Base-by-base conservation (phyloP, 23 tunicate genomes). In the Aplidium turbinatum region DNA sequence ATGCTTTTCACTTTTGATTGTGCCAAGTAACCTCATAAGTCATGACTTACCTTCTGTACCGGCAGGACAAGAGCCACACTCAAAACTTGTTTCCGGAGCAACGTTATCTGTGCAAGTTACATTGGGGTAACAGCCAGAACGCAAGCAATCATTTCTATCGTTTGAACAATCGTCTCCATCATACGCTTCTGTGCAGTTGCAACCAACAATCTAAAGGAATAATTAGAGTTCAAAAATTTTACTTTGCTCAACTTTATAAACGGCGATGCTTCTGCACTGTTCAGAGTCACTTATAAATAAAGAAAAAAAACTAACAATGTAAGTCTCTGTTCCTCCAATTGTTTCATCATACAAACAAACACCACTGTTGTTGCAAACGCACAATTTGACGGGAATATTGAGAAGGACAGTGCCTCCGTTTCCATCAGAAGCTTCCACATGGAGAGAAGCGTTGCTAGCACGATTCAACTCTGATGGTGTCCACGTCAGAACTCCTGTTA, bases 121-220 rank as follows among this genome's bases (percentile, higher is more conserved):
- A 30, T 38, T 34, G 1, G 74, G 22, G 57, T 58, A 78, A 51
- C 92, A 85, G 28, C 69, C 78, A 5, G 68, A 55, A 0, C 18
- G 33, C 30, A 6, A 38, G 47, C 92, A 85, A 13, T 48, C 92
- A 78, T 85, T 60, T 36, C 75, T 47, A 58, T 85, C 92, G 6
- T 63, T 23, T 1, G 73, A 38, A 31, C 92, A 85, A n/a, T 47
- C 52, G 18, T 9, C 29, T 1, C 92, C 92, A 0, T 25, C 27
- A 34, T 52, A 85, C 1, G 92, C 84, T 6, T 62, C 80, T 0
- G 57, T 76, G 38, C 92, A 85, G 33, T 31, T 27, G 57, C 92
- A 85, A 22, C 69, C 75, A 11, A 72, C 68, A 29, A 85, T 30
- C 92, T 85, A 38, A 52, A 73, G 4, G n/a, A n/a, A n/a, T n/a